Conservation (phyloP, 2,113 vertebrate species). For the Bubalus kerabau region DNA sequence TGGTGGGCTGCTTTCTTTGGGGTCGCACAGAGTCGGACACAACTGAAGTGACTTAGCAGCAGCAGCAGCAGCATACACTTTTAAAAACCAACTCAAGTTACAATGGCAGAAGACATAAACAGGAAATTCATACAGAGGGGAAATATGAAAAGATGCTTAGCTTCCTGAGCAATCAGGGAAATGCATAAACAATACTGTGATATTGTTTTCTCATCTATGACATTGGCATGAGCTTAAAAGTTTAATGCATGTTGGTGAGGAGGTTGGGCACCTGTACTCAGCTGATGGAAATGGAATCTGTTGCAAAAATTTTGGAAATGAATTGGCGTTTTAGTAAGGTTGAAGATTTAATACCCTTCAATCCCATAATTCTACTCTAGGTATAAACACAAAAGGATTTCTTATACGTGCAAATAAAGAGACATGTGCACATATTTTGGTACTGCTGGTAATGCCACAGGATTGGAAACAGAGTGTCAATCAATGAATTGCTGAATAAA, state of each 20-base stretch:
- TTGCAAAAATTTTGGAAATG: neutral
- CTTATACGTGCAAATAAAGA: neutral
- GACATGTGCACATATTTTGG: neutral
- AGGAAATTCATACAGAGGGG: neutral
- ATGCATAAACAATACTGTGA: neutral
- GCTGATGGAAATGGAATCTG: neutral
- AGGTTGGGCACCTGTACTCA: neutral
- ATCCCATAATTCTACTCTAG: neutral
- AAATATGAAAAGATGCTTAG: neutral
- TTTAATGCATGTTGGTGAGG: neutral
- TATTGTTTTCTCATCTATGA: neutral
- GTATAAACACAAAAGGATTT: neutral
- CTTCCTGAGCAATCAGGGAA: neutral
- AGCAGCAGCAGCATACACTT: neutral
- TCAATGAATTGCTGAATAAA: neutral
- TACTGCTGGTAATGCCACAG: neutral
- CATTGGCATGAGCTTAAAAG: neutral
- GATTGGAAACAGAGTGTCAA: neutral
- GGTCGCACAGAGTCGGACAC: neutral
- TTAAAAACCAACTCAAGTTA: neutral
- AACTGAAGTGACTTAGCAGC: neutral
- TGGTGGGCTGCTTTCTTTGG: neutral
- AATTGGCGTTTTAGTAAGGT: neutral
- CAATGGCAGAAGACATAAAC: neutral
- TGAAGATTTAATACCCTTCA: neutral